Conservation (phyloP, 2,113 vertebrate species). For the Pleuronectes platessa region DNA sequence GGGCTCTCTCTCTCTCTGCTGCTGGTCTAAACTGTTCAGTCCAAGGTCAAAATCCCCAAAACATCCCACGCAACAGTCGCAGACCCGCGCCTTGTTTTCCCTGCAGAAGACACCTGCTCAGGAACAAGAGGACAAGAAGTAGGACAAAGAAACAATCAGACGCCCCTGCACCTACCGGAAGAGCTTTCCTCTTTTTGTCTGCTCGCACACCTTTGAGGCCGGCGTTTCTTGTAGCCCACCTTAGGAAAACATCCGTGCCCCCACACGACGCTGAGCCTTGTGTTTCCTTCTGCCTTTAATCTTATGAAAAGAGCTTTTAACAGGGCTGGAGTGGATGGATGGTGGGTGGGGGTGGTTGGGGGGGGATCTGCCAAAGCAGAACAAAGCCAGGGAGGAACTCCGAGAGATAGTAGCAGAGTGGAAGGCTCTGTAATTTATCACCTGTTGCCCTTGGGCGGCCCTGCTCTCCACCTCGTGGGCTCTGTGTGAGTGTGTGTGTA, state of each 20-base stretch:
- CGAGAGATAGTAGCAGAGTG: conserved; percentile 70
- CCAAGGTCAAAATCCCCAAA: conserved; percentile 40
- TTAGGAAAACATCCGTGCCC: conserved; percentile 85
- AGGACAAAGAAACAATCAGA: conserved; percentile 44
- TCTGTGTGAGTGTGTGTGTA: conserved; percentile 24
- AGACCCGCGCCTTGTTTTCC: conserved; percentile 36
- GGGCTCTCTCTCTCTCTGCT: background rate
- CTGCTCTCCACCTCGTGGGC: conserved; percentile 37
- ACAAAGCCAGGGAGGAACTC: conserved; percentile 82
- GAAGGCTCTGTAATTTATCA: conserved; percentile 84
- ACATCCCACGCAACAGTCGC: conserved; percentile 3
- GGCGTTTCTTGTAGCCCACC: conserved; percentile 77
- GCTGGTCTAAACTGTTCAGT: conserved; percentile 15
- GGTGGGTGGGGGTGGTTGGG: conserved; percentile 2
- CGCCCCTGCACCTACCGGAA: conserved; percentile 48
- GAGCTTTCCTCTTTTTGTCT: conserved; percentile 58
- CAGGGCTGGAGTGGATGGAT: conserved; percentile 33
- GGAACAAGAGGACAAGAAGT: conserved; percentile 42
- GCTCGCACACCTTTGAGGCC: conserved; percentile 67
- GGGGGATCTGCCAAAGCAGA: conserved; percentile 73
- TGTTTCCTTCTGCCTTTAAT: conserved; percentile 81
- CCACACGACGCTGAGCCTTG: conserved; percentile 77
- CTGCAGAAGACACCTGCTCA: conserved; percentile 43
- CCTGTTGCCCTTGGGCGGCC: conserved; percentile 77
- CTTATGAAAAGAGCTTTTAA: conserved; percentile 82